Conservation (phyloP, 1,140 invertebrate species). For the Papilio polytes region DNA sequence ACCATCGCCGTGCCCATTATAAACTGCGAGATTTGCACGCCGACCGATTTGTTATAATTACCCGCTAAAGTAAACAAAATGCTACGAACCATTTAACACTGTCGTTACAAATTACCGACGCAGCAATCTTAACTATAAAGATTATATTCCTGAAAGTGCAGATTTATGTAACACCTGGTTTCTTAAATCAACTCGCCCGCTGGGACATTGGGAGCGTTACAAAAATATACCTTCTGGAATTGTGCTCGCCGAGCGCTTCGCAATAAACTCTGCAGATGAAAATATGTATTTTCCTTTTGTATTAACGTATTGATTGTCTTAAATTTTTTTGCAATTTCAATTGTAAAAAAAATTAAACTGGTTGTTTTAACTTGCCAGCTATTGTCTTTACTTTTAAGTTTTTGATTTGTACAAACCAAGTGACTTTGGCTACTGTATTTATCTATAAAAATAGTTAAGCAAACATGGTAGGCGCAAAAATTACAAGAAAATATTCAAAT, state of each 20-base stretch:
- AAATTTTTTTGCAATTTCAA: neutral
- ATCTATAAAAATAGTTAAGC: no score
- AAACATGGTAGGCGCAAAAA: no score
- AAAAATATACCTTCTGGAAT: conserved; percentile 44
- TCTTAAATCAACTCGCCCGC: conserved; percentile 54
- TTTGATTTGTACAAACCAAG: no score
- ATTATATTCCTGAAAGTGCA: conserved; percentile 54
- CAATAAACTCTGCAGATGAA: conserved; percentile 10
- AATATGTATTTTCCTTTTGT: conserved; percentile 32
- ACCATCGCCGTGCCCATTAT: conserved; percentile 45
- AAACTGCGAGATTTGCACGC: conserved; percentile 54
- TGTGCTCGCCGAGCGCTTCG: conserved; percentile 34
- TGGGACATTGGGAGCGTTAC: conserved; percentile 51
- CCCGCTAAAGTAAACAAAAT: conserved; percentile 66
- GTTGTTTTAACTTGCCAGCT: no score
- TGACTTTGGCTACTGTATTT: no score
- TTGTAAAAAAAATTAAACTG: no score
- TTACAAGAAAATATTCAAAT: neutral
- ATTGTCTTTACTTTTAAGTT: no score
- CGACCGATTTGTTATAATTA: conserved; percentile 71
- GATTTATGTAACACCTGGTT: conserved; percentile 63
- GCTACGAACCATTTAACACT: conserved; percentile 68
- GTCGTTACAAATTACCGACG: conserved; percentile 62
- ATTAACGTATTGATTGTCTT: conserved; percentile 32
- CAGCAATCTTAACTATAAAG: conserved; percentile 41